These are phyloP conservation scores for Myotis myotis DNA, from an alignment of 2,797 vertebrate species.

Conservation along the genomic window DNA sequence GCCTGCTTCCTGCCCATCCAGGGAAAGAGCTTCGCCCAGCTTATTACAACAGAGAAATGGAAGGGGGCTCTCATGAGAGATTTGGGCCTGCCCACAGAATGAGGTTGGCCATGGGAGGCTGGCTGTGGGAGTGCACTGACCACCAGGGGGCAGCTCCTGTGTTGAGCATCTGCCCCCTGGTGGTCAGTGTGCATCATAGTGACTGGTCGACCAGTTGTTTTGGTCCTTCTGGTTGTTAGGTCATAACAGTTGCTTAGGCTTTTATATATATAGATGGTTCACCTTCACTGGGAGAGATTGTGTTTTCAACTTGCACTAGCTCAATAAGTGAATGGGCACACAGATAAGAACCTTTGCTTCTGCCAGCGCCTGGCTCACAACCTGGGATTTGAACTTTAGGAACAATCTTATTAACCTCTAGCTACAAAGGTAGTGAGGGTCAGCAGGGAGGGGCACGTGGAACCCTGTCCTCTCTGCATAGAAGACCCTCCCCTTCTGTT, in stretches of 20 bases:
- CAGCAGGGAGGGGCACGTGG: accelerated
- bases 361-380: not conserved
- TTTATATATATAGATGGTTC: not conserved
- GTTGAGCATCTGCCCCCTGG: too few relatives aligned
- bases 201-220: too few relatives aligned
- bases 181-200: too few relatives aligned
- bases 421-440: not conserved
- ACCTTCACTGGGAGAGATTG: not conserved
- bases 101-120: too few relatives aligned
- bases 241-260: too few relatives aligned
- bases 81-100: not conserved
- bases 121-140: too few relatives aligned
- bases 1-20: not conserved
- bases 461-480: not conserved
- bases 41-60: not conserved
- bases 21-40: not conserved
- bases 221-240: too few relatives aligned
- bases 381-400: not conserved
- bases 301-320: not conserved
- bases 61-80: not conserved
- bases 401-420: not conserved
- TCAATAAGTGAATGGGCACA: not conserved
- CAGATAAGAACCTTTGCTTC: not conserved
- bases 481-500: not conserved
- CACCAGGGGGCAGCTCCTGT: too few relatives aligned